A percentile compares a stretch with the other conserved stretches of the same genome.
These are phyloP conservation scores for Gambusia affinis DNA, from an alignment of 2,113 vertebrate species.

Conservation along the genomic window DNA sequence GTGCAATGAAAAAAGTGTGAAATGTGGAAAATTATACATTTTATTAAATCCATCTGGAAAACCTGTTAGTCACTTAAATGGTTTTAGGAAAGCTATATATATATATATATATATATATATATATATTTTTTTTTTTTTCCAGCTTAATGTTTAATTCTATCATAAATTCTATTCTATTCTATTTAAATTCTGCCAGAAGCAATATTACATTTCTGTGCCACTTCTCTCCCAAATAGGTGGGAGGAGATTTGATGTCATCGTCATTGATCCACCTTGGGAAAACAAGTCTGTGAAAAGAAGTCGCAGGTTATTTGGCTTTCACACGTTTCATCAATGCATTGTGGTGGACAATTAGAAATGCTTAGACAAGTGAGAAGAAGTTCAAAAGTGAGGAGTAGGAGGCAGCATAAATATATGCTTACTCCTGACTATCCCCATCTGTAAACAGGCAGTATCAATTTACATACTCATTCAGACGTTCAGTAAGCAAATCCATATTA, in stretches of 20 bases:
- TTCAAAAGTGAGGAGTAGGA: no score
- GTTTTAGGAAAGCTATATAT: background rate
- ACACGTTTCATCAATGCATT: accelerated
- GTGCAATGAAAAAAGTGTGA: constrained; percentile 55
- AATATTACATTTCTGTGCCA: background rate
- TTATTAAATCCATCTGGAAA: background rate
- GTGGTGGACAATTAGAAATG: background rate
- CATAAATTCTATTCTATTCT: background rate
- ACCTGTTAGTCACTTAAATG: background rate
- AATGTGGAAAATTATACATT: background rate
- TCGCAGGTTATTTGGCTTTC: constrained; percentile 77
- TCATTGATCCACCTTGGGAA: constrained; percentile 96
- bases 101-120: no score
- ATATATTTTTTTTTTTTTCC: background rate
- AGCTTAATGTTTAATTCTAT: background rate
- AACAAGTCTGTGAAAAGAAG: constrained; percentile 98
- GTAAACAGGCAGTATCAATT: no score
- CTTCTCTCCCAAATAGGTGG: constrained; percentile 73
- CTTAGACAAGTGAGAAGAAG: background rate
- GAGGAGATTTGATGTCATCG: constrained; percentile 87
- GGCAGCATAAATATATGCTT: no score
- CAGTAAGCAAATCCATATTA: no score
- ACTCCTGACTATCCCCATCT: no score
- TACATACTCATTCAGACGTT: no score
- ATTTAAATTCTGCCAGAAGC: background rate